Evolutionary conservation across 2,797 vertebrate species (phyloP).

Genomic region (Moxostoma hubbsi): DNA sequence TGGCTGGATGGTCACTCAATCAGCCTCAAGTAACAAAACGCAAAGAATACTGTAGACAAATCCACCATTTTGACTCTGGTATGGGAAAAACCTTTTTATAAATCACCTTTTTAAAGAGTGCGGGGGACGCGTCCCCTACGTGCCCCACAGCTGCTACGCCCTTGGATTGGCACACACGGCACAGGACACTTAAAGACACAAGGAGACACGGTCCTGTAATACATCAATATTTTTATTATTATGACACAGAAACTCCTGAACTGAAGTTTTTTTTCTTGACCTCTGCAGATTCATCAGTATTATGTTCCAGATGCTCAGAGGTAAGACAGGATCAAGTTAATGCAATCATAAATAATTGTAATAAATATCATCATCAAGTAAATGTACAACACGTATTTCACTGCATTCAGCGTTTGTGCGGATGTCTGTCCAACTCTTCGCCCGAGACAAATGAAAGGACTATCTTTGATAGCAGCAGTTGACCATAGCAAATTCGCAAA

Average conservation of each 20-base stretch:
- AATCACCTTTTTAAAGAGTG: no score
- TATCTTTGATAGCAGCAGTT: constrained; percentile 80
- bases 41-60: no score
- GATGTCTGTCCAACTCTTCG: constrained; percentile 70
- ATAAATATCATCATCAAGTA: constrained; percentile 92
- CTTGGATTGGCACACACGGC: no score
- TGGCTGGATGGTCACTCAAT: no score
- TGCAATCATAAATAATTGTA: constrained; percentile 98
- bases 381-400: constrained; percentile 87
- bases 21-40: no score
- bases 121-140: no score
- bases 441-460: constrained; percentile 59
- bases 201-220: constrained; percentile 3
- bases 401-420: constrained; percentile 76
- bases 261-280: constrained; percentile 43
- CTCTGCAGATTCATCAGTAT: constrained; percentile 84
- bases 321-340: constrained; percentile 89
- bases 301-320: constrained; percentile 83
- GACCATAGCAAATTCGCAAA: constrained; percentile 61
- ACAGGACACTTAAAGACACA: not conserved
- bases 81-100: no score
- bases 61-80: no score
- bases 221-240: constrained; percentile 44
- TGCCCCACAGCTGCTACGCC: not conserved
- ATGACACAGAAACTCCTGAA: constrained; percentile 16